A percentile compares a stretch with the other conserved stretches of the same genome.
Evolutionary conservation across 2,888 invertebrate species (phyloP).

Genomic region (Pterostichus madidus): DNA sequence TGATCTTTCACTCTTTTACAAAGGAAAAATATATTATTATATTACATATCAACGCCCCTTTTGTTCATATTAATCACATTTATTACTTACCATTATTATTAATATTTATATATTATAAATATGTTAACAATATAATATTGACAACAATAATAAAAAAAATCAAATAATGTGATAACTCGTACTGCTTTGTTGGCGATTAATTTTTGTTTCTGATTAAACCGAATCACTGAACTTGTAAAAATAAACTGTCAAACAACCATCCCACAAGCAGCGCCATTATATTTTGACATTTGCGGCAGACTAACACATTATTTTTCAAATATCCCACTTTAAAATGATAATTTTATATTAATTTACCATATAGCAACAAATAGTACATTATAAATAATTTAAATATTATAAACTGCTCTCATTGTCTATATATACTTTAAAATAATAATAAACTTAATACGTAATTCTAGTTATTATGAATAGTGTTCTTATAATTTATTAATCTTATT

Average conservation of each 20-base stretch:
- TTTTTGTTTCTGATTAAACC: conserved; percentile 58
- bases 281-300: conserved; percentile 48
- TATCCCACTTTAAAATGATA: neutral
- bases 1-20: conserved; percentile 73
- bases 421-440: too few species aligned
- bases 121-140: conserved; percentile 22
- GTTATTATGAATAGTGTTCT: neutral
- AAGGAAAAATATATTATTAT: conserved; percentile 64
- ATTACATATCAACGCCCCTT: conserved; percentile 59
- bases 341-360: neutral
- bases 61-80: conserved; percentile 14
- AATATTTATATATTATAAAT: conserved; percentile 37
- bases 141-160: conserved; percentile 43
- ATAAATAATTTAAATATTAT: too few species aligned
- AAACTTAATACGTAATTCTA: too few species aligned
- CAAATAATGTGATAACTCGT: conserved; percentile 45
- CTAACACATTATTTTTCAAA: conserved; percentile 14
- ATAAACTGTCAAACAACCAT: conserved; percentile 63
- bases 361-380: too few species aligned
- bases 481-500: neutral
- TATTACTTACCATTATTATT: conserved; percentile 61
- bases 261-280: conserved; percentile 47
- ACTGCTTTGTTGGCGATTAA: conserved; percentile 64
- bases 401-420: too few species aligned
- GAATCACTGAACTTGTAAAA: conserved; percentile 61